Conservation (phyloP, 2,888 invertebrate genomes). For the Stomorhina lunata region DNA sequence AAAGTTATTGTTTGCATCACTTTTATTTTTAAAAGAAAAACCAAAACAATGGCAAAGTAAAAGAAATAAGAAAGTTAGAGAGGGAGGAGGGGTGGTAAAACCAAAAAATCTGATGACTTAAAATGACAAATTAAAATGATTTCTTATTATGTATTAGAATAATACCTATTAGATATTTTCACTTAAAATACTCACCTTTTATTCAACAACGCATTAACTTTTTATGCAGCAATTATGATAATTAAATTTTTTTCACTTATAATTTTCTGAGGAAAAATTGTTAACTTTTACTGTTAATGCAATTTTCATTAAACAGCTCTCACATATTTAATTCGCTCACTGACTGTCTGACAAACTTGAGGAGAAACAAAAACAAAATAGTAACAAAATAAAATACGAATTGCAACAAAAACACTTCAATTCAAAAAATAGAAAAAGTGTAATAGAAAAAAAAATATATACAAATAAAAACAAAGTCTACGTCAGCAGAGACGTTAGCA, state of each 20-base stretch:
- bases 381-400: slow-evolving; percentile 37
- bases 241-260: slow-evolving; percentile 9
- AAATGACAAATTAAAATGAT: not conserved
- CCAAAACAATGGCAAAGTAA: not conserved
- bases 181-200: slow-evolving; percentile 31
- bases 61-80: not conserved
- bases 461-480: slow-evolving; percentile 14
- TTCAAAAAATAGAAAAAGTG: slow-evolving; percentile 21
- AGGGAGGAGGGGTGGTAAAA: too few species aligned
- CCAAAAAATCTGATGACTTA: too few species aligned
- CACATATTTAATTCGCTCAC: slow-evolving; percentile 13
- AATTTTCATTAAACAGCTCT: slow-evolving; percentile 70
- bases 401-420: slow-evolving; percentile 33
- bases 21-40: not conserved
- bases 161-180: too few species aligned
- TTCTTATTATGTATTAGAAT: not conserved
- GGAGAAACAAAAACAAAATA: not conserved
- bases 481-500: slow-evolving; percentile 33
- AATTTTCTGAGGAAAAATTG: not conserved
- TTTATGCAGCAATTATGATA: slow-evolving; percentile 1
- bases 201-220: not conserved
- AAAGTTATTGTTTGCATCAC: too few species aligned
- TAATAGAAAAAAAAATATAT: slow-evolving; percentile 22
- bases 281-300: slow-evolving; percentile 69
- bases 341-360: not conserved